Base-by-base conservation (phyloP, 2,797 vertebrate genomes). In the Danio albolineatus region DNA sequence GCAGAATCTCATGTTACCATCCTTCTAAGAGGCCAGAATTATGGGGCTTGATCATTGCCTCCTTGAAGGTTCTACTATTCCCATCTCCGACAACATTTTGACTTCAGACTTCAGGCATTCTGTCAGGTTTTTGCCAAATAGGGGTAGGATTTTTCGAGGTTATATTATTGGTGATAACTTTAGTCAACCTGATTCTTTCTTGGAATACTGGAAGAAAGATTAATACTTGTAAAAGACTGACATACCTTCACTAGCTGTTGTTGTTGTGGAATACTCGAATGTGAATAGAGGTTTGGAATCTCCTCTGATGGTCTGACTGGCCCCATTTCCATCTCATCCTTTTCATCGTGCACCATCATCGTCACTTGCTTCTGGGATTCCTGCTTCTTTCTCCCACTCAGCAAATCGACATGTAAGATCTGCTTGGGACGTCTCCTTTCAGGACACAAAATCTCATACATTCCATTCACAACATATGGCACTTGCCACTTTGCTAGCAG, bases 21-120 rank as follows among this genome's bases (percentile, higher is more conserved):
- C 70, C 7, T 59, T 73, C 6, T 73, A 57, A 4, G 51, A 38
- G 1, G 73, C 70, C 51, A 73, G 36, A 6, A 73, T 4, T 6
- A 57, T 41, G 7, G 36, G 49, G 57, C 70, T 73, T 12, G 14
- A 73, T 70, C 53, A 73, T 5, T 44, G 53, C 43, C 21, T 56
- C 6, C n/a, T 16, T 1, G 38, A 73, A 1, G 16, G 4, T 21
- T n/a, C n/a, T 57, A 57, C 19, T 7, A 73, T 44, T 21, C 39
- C 54, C 54, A 73, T 21, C 5, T 28, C 54, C 13, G 44, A 14
- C 71, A 59, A 59, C 12, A 14, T 28, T n/a, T 43, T 10, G 0
- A 57, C 16, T n/a, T n/a, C n/a, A n/a, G n/a, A n/a, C n/a, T n/a
- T n/a, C 10, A 7, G 48, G 21, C 4, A 70, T 2, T 7, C 60